phyloP scores from a whole-genome alignment of 2,888 invertebrate genomes.

The Trypoxylon attenuatum region DNA sequence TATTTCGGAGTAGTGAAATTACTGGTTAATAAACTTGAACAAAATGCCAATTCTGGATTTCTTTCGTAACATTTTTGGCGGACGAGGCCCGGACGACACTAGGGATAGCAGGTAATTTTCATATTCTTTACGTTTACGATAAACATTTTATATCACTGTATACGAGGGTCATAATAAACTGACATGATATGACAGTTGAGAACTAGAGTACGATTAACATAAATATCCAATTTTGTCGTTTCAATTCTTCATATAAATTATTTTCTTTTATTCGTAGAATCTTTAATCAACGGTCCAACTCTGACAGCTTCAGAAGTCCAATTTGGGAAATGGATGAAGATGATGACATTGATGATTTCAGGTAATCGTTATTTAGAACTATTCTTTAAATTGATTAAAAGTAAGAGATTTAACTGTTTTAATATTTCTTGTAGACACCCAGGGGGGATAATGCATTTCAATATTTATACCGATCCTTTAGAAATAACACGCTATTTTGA shows the following conservation, averaged over 20 bases:
- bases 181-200: background rate
- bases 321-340: conserved; percentile 70
- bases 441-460: conserved; percentile 68
- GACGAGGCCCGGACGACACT: conserved; percentile 41
- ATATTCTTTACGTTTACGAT: background rate
- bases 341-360: conserved; percentile 65
- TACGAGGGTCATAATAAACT: background rate
- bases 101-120: conserved; percentile 51
- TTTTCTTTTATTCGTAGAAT: conserved; percentile 44
- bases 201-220: background rate
- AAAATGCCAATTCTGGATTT: conserved; percentile 62
- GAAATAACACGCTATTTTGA: conserved; percentile 80
- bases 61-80: conserved; percentile 60
- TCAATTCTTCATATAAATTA: background rate
- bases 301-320: conserved; percentile 66
- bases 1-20: background rate
- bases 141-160: background rate
- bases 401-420: background rate
- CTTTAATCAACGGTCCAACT: conserved; percentile 44
- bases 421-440: conserved; percentile 11
- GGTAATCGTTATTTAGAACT: conserved; percentile 47
- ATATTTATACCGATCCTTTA: conserved; percentile 78
- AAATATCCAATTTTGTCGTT: background rate
- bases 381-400: background rate
- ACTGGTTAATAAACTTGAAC: background rate